Conservation (phyloP, 2,113 vertebrate genomes). For the Kryptolebias marmoratus region DNA sequence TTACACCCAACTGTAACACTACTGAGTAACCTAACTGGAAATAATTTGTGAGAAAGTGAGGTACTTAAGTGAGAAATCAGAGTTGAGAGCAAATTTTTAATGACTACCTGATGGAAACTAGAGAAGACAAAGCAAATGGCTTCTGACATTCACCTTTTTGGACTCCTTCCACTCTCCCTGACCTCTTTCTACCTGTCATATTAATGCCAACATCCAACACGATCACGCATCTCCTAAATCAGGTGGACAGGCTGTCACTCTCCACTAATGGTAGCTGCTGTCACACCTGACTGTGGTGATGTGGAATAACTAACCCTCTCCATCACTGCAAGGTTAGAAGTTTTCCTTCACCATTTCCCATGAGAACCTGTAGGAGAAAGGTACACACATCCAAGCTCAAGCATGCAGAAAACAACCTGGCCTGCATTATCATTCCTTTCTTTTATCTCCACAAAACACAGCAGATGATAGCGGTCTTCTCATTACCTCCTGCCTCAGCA, state of each 20-base stretch:
- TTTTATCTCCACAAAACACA: conserved; percentile 43
- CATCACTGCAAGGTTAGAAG: conserved; percentile 15
- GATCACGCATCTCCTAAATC: not conserved
- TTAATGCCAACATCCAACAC: not conserved
- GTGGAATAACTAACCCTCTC: not conserved
- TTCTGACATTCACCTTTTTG: not conserved
- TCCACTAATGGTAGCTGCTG: not conserved
- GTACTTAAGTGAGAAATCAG: no score
- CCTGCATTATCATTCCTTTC: conserved; percentile 4
- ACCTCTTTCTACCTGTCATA: conserved; percentile 44
- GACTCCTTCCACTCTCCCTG: not conserved
- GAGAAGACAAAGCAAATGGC: not conserved
- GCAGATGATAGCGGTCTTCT: conserved; percentile 26
- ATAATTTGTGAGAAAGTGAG: not conserved
- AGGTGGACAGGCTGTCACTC: not conserved
- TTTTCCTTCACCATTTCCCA: not conserved
- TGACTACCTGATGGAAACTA: not conserved
- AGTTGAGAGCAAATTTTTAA: not conserved
- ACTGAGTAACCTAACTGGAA: not conserved
- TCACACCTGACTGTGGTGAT: not conserved
- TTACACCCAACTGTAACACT: no score
- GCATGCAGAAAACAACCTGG: not conserved
- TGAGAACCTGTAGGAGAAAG: not conserved
- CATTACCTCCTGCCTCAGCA: conserved; percentile 27
- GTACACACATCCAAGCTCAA: not conserved